Conservation (phyloP, 1,140 invertebrate species). For the Papilio dardanus region DNA sequence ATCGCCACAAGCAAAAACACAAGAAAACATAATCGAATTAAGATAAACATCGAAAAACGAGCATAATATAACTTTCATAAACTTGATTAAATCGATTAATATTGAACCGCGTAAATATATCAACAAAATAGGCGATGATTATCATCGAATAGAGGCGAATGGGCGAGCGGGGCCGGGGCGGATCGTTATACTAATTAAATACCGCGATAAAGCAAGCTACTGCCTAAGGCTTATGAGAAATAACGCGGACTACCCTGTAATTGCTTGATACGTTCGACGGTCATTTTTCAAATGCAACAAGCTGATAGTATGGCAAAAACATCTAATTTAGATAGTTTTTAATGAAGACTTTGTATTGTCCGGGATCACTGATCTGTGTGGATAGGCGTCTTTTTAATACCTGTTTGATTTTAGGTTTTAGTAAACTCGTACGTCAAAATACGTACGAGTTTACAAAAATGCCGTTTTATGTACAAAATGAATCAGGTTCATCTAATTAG, state of each 20-base stretch:
- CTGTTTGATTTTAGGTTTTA: too few relatives aligned
- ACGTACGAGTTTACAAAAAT: too few relatives aligned
- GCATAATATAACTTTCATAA: conserved; percentile 25
- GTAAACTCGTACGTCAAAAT: too few relatives aligned
- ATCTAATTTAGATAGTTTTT: neutral
- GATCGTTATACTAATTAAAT: conserved; percentile 38
- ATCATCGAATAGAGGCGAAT: conserved; percentile 27
- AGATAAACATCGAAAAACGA: conserved; percentile 16
- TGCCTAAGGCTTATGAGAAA: conserved; percentile 30
- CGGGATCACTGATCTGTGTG: neutral
- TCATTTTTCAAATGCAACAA: conserved; percentile 37
- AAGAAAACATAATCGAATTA: conserved; percentile 6
- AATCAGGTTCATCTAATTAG: too few relatives aligned
- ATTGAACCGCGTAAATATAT: conserved; percentile 30
- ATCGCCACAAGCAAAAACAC: neutral
- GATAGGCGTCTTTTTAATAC: too few relatives aligned
- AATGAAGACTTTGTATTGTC: neutral
- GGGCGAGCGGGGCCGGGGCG: conserved; percentile 22
- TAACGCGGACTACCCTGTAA: conserved; percentile 31
- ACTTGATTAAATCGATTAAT: conserved; percentile 35
- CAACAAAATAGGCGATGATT: conserved; percentile 35
- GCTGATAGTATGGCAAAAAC: conserved; percentile 14
- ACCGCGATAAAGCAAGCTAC: conserved; percentile 31
- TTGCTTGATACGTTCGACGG: conserved; percentile 13
- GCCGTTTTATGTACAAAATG: too few relatives aligned